Percentiles rank a stretch among this genome's conserved stretches.
Evolutionary conservation across 92 coral and sea anemone species (phyloP).

Genomic region (Desmophyllum pertusum): DNA sequence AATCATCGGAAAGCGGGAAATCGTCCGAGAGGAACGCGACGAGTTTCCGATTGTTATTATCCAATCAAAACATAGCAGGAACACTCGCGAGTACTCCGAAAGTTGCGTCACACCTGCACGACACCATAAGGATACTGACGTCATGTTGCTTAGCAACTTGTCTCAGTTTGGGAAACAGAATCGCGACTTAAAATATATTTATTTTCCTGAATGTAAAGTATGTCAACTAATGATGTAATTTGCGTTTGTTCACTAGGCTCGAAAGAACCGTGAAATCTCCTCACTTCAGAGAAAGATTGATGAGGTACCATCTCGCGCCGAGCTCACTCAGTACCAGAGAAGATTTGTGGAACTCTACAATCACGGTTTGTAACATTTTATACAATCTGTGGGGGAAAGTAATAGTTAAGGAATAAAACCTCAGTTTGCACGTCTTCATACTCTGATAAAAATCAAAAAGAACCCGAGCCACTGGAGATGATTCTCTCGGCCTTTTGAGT

Average conservation of each 20-base stretch:
- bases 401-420: not conserved
- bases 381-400: not conserved
- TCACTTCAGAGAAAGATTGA: constrained; percentile 93
- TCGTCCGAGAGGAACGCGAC: not conserved
- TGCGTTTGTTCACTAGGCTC: constrained; percentile 66
- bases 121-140: not conserved
- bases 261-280: constrained; percentile 96
- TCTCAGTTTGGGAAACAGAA: not conserved
- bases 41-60: not conserved
- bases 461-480: not conserved
- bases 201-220: too few species aligned
- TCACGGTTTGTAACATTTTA: constrained; percentile 73
- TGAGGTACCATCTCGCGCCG: constrained; percentile 99
- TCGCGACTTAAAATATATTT: not conserved
- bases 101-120: not conserved
- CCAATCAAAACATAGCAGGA: not conserved
- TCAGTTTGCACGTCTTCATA: not conserved
- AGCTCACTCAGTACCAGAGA: constrained; percentile 95
- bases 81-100: not conserved
- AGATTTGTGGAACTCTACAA: constrained; percentile 97
- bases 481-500: too few species aligned
- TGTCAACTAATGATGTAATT: too few species aligned
- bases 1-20: not conserved
- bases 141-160: not conserved
- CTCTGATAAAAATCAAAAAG: not conserved